Evolutionary conservation across 2,113 vertebrate genomes (phyloP), one percentile per base, ranked within the genome.

Genomic region (Monopterus albus): DNA sequence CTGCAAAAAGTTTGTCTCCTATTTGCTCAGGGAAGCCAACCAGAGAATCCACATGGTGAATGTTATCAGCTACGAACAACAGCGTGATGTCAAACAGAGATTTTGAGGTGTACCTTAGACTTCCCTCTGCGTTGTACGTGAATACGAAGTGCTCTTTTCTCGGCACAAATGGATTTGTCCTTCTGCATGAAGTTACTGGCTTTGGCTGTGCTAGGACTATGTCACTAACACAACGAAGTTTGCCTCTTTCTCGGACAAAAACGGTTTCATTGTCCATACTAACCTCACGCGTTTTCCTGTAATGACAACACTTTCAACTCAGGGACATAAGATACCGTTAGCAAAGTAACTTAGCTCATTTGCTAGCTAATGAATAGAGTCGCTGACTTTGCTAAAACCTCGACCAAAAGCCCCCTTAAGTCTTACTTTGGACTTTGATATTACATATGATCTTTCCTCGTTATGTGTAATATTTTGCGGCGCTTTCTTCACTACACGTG

Each of bases 21-120:
- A 99, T 95, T 91, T 98, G 97, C 63, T 98, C 98, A 2, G 97
- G 98, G 79, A 99, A 99, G 53, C 95, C 97, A 49, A 95, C 91
- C 73, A 99, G 87, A 0, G 97, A 99, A 76, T 99, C 98, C 50
- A 99, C 92, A 67, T 95, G 93, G 63, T 97, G 94, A 18, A 98
- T 94, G 11, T 98, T 96, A 84, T 96, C 95, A 31, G 95, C 96
- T 36, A 99, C 95, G 80, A 97, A 97, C 67, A 92, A 90, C 66
- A 99, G 83, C 4, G 93, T 92, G 0, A 98, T 88, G 85, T 95
- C 94, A 87, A 98, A 97, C 29, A 99, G 95, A 10, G 96, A 92
- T 76, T 96, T 98, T n/a, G 94, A 94, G 0, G 95, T 94, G 87
- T 98, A 98, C 2, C 96, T 93, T 31, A 98, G 93, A 72, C 94